These are phyloP conservation scores for Notoglanidium macrostoma DNA, from an alignment of 2,797 vertebrate species.

Conservation along the genomic window DNA sequence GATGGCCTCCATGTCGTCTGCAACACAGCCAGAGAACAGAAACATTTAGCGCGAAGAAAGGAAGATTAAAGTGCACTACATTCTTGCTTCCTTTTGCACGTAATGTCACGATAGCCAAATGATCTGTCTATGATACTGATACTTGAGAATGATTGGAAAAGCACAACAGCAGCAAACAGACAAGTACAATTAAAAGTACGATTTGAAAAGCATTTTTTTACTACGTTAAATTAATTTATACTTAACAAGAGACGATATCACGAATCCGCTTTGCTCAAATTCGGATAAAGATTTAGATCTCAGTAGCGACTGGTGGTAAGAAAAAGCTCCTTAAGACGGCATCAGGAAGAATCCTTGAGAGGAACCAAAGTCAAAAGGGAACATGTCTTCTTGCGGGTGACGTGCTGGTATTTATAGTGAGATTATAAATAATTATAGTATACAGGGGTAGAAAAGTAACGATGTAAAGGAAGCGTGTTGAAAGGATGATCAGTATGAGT, in stretches of 20 bases:
- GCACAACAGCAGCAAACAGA: not conserved
- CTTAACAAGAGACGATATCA: not conserved
- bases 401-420: not conserved
- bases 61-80: not conserved
- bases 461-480: not conserved
- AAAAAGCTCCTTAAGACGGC: not conserved
- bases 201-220: not conserved
- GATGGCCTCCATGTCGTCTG: constrained; percentile 94
- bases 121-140: too few species aligned
- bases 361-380: not conserved
- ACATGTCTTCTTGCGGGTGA: not conserved
- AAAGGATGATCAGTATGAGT: not conserved
- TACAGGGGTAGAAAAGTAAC: not conserved
- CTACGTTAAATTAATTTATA: not conserved
- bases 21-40: constrained; percentile 33
- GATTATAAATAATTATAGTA: not conserved
- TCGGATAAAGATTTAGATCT: not conserved
- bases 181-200: not conserved
- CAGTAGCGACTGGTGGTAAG: not conserved
- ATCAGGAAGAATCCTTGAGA: not conserved
- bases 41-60: not conserved
- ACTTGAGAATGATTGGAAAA: not conserved
- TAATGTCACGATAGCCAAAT: not conserved
- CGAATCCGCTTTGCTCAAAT: not conserved
- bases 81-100: not conserved